phyloP scores from a whole-genome alignment of 2,888 invertebrate genomes.

The Augochlorella aurata region DNA sequence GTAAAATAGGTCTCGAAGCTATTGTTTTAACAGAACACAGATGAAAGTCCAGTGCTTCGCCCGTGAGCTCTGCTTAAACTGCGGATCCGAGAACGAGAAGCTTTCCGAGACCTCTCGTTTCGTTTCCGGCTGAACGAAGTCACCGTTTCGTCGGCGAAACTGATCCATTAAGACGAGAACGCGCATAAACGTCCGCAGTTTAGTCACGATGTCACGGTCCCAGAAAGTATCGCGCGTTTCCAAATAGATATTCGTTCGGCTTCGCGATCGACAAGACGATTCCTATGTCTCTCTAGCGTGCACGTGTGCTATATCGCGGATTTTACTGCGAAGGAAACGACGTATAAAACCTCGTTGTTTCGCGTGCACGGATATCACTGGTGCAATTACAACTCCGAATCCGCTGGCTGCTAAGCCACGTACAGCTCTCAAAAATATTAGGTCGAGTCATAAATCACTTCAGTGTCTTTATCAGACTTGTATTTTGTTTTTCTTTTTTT shows the following conservation, averaged over 20 bases:
- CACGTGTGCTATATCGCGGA: background rate
- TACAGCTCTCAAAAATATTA: no score
- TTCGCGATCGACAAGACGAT: background rate
- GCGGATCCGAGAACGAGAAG: background rate
- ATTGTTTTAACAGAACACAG: background rate
- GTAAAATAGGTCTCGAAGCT: background rate
- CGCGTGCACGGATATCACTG: no score
- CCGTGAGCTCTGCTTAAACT: background rate
- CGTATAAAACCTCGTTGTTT: no score
- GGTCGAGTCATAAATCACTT: no score
- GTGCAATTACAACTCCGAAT: no score
- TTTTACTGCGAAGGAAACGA: background rate
- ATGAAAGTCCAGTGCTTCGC: slow-evolving; percentile 8
- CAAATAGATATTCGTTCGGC: background rate
- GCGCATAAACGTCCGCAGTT: background rate
- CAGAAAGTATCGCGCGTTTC: background rate
- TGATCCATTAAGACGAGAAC: background rate
- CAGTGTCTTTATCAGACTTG: no score
- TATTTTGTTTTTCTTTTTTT: no score
- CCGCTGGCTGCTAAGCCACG: no score
- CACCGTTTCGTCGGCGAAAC: background rate
- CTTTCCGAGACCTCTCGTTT: background rate
- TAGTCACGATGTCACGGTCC: background rate
- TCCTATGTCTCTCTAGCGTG: background rate
- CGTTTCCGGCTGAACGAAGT: background rate